Evolutionary conservation across 2,888 invertebrate genomes (phyloP), one percentile per base, ranked within the genome.

Genomic region (Hydrotaea diabolus): DNA sequence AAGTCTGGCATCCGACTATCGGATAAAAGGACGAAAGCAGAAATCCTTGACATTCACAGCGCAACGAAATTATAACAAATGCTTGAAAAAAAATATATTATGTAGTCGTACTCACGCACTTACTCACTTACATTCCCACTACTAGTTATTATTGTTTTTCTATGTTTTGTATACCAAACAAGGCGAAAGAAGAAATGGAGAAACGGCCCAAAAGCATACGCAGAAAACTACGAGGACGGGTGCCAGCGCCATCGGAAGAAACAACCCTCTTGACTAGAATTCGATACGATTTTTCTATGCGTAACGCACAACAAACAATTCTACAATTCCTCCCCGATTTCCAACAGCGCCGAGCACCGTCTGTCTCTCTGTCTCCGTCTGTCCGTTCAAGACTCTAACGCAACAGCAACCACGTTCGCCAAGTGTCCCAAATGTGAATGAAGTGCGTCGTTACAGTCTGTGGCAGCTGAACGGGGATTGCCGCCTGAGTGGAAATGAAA

Each of bases 371-470:
- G n/a, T n/a, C n/a, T n/a, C n/a, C 49, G 49, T 49, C 7, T 15
- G 7, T 49, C 59, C n/a, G n/a, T n/a, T n/a, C n/a, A n/a, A n/a
- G n/a, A n/a, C n/a, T n/a, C n/a, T n/a, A 76, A 36, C 49, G 21
- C 64, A 19, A 43, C 31, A 59, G n/a, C 43, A 57, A 69, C 19
- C 36, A 19, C 49, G 49, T 59, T 53, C 43, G 64, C 43, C 31
- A 80, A 74, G 74, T 81, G 80, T 84, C 84, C 84, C 84, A 84
- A 84, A 84, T 78, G 78, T 69, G 85, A 76, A 85, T 85, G 66
- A 81, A 73, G 31, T 81, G 57, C 43, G 71, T 77, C 79, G 72
- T 80, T 73, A 74, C 17, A 46, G 21, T 26, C 53, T 66, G 64
- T 36, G 43, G 74, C 53, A 46, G 36, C 39, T 53, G 62, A 55